Evolutionary conservation across 2,888 invertebrate genomes (phyloP), one percentile per base, ranked within the genome.

Genomic region (Rhogogaster chlorosoma): DNA sequence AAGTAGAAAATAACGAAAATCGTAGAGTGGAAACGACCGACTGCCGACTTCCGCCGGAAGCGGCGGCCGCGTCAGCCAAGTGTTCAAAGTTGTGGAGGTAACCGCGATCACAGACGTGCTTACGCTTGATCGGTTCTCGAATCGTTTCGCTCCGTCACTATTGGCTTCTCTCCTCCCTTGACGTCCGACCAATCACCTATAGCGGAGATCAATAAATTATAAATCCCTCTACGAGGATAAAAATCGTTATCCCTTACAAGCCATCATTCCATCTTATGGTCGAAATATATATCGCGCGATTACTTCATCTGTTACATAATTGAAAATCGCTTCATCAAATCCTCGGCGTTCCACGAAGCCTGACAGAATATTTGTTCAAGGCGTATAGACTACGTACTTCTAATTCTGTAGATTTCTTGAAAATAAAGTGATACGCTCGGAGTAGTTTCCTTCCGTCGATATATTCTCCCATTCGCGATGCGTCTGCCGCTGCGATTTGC

Each of bases 1-100:
- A 70, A 67, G 61, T 61, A 80, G 57, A 80, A 61, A 80, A 80
- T 61, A 80, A 61, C 83, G 45, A 83, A 67, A 83, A 83, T 67
- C 18, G 67, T 70, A 22, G 83, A 36, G 70, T 83, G 26, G 83
- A 67, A 70, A 70, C 83, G 83, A 83, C 67, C 83, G 83, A 70
- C 67, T 64, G 83, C 49, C 67, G 45, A 70, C 45, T 67, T 83
- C 83, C 80, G 80, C 57, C 80, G 80, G 80, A 80, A 80, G 80
- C 61, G 12, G n/a, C 61, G 80, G 80, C 80, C 57, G 61, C 57
- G 61, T 80, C 80, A 80, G 80, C 80, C 80, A 36, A 80, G 80
- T 80, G 38, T 80, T 80, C 80, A 61, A 80, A 80, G 57, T 61
- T 57, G 61, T 38, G 61, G 80, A 38, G 80, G 61, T 22, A 57